Conservation (phyloP, 2,888 invertebrate genomes). For the Coelinius sp. region DNA sequence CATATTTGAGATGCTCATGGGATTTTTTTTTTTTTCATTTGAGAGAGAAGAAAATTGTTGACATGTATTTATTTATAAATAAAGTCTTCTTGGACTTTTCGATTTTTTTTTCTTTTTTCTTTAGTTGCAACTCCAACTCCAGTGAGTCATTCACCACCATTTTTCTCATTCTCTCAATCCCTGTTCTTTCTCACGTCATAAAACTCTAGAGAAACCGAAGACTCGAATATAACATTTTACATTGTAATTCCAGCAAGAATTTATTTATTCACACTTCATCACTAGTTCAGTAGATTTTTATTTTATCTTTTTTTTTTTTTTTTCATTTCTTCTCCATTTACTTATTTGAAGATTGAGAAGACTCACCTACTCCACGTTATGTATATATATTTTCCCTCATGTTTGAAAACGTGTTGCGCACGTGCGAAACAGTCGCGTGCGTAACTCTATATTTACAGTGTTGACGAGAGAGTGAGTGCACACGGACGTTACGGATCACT, state of each 20-base stretch:
- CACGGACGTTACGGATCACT: slow-evolving; percentile 17
- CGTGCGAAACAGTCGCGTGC: slow-evolving; percentile 56
- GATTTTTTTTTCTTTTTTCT: neutral
- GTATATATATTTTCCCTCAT: slow-evolving; percentile 35
- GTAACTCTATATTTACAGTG: slow-evolving; percentile 59
- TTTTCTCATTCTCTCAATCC: neutral
- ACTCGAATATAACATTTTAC: slow-evolving; percentile 5
- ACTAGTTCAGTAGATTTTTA: neutral
- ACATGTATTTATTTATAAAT: neutral
- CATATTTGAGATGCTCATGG: neutral
- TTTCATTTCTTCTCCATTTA: neutral
- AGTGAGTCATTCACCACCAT: slow-evolving; percentile 5
- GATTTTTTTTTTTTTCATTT: neutral
- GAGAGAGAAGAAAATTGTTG: neutral
- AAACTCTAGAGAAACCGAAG: slow-evolving; percentile 5
- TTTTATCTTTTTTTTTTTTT: neutral
- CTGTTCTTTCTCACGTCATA: slow-evolving; percentile 3
- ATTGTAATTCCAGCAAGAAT: neutral
- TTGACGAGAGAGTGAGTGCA: slow-evolving; percentile 24
- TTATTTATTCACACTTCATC: slow-evolving; percentile 13
- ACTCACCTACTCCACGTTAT: neutral
- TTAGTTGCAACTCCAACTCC: neutral
- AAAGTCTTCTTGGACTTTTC: neutral
- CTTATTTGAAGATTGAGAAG: neutral
- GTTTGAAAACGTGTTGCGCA: slow-evolving; percentile 42